Percentiles rank a stretch among this genome's conserved stretches.
Conservation (phyloP, 2,113 vertebrate genomes). For the Stictonetta naevosa region DNA sequence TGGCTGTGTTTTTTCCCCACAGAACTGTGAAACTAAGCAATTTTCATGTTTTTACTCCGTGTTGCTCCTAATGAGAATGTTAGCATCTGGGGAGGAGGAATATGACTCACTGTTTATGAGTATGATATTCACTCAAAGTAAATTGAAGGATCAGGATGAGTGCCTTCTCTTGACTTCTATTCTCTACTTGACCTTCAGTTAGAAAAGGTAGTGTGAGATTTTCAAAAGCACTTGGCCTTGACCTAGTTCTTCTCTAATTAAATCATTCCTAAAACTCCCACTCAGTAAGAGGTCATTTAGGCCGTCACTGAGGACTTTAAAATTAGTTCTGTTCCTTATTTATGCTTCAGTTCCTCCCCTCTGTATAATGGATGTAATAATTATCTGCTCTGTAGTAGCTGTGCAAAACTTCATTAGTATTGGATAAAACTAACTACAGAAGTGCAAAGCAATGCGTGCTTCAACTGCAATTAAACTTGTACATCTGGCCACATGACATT, state of each 20-base stretch:
- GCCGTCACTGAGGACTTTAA: background rate
- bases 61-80: background rate
- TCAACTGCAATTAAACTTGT: background rate
- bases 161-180: background rate
- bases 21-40: background rate
- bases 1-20: background rate
- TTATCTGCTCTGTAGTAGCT: conserved; percentile 44
- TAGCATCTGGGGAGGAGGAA: background rate
- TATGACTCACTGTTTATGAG: background rate
- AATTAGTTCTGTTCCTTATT: conserved; percentile 60
- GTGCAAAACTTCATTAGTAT: conserved; percentile 12
- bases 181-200: background rate
- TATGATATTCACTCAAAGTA: background rate
- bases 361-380: conserved; percentile 19
- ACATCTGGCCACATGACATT: background rate
- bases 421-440: background rate
- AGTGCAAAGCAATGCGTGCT: background rate
- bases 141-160: background rate
- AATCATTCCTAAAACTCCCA: conserved; percentile 45
- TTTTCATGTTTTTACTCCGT: background rate
- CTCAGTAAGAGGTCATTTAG: conserved; percentile 44
- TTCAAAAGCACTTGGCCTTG: conserved; percentile 39
- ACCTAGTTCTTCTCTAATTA: conserved; percentile 51
- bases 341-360: conserved; percentile 37
- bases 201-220: background rate